Evolutionary conservation across 2,797 vertebrate species (phyloP).

Genomic region (Psittacula derbiana): DNA sequence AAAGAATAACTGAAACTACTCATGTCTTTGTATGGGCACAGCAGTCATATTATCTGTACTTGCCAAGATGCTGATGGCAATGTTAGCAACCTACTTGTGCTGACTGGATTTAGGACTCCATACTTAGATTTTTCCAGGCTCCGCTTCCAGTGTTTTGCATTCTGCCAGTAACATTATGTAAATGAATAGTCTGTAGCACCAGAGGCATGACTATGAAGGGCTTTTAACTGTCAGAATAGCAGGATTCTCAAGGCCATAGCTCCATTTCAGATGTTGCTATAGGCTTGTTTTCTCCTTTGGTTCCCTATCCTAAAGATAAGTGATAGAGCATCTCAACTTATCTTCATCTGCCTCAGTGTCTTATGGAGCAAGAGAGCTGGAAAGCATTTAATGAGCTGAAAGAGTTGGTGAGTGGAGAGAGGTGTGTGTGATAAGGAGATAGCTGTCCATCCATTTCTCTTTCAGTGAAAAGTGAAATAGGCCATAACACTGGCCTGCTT

Average conservation of each 20-base stretch:
- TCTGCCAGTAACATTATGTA: not conserved
- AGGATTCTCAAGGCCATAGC: not conserved
- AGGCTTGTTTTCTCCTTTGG: not conserved
- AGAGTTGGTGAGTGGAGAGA: not conserved
- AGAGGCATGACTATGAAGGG: not conserved
- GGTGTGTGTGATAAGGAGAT: not conserved
- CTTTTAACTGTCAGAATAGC: not conserved
- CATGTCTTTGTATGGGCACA: not conserved
- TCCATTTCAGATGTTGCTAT: not conserved
- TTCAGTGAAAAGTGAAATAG: not conserved
- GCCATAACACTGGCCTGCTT: not conserved
- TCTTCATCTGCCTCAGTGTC: not conserved
- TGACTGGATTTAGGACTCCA: not conserved
- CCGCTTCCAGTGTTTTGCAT: not conserved
- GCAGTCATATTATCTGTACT: not conserved
- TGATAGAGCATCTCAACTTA: not conserved
- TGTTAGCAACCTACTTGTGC: not conserved
- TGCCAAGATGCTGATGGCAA: not conserved
- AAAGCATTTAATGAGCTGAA: conserved; percentile 18
- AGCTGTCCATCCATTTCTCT: not conserved
- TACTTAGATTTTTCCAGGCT: not conserved
- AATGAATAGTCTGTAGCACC: not conserved
- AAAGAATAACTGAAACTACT: not conserved
- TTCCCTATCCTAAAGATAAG: not conserved
- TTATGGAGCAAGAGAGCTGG: not conserved